phyloP scores from a whole-genome alignment of 2,113 vertebrate species.

The Hystrix brachyura region DNA sequence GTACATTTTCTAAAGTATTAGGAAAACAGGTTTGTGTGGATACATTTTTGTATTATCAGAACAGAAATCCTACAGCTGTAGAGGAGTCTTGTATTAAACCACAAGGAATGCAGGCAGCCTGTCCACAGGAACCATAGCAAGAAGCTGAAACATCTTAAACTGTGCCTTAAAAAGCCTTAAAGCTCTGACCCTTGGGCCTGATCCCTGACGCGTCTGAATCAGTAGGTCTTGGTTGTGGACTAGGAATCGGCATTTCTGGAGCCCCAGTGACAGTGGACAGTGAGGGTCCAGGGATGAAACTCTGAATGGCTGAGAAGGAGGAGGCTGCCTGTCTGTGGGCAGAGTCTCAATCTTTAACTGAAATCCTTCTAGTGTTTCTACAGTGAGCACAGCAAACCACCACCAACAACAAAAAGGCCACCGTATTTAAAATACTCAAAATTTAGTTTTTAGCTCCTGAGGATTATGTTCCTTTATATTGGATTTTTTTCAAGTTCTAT shows the following conservation, averaged over 20 bases:
- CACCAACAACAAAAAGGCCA: background rate
- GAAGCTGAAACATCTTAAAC: background rate
- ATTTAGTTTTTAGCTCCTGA: background rate
- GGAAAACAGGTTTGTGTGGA: background rate
- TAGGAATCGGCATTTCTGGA: constrained; percentile 7
- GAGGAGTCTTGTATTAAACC: background rate
- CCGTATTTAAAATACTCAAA: background rate
- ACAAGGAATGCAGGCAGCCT: background rate
- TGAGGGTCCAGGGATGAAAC: background rate
- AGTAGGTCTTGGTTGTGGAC: background rate
- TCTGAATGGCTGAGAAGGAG: background rate
- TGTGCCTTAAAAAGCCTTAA: background rate
- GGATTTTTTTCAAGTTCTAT: constrained; percentile 1
- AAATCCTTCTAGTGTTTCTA: background rate
- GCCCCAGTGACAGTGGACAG: background rate
- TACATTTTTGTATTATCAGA: background rate
- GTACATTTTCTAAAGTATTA: background rate
- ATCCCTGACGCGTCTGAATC: background rate
- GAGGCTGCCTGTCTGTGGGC: background rate
- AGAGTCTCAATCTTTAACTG: background rate
- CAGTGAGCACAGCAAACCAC: background rate
- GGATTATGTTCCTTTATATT: constrained; percentile 16
- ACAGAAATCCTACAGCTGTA: background rate
- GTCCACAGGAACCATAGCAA: background rate
- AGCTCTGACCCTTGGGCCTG: background rate